Percentiles rank a stretch among this genome's conserved stretches.
Conservation (phyloP, 2,888 invertebrate genomes). For the Sepioteuthis lessoniana region DNA sequence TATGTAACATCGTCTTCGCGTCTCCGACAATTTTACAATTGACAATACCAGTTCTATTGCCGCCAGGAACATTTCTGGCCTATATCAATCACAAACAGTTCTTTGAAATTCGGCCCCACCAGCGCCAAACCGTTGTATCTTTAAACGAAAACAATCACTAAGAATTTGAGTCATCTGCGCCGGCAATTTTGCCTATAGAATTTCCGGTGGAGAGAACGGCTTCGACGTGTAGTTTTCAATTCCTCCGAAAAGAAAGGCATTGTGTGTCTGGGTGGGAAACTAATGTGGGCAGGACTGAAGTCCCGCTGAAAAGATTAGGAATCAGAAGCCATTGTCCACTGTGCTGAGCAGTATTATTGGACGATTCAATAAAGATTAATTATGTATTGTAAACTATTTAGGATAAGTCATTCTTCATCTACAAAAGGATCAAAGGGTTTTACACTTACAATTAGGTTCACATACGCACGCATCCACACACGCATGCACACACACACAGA, state of each 20-base stretch:
- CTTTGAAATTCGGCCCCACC: not conserved
- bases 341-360: not conserved
- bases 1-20: not conserved
- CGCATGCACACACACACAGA: no score
- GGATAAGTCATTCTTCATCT: not conserved
- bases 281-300: not conserved
- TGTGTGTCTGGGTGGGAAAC: not conserved
- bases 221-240: not conserved
- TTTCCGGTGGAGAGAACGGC: not conserved
- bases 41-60: not conserved
- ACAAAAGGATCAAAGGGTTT: conserved; percentile 21
- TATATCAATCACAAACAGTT: not conserved
- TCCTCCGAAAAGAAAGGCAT: not conserved
- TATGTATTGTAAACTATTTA: not conserved
- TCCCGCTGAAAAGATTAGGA: not conserved
- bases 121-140: not conserved
- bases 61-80: not conserved
- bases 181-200: conserved; percentile 8
- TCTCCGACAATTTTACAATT: not conserved
- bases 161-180: not conserved
- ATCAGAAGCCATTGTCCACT: not conserved
- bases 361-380: conserved; percentile 10
- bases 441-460: not conserved
- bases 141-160: not conserved
- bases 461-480: not conserved